Base-by-base conservation (phyloP, 30 jellyfish, hydroid and myxozoan genomes). In the Catostylus mosaicus region DNA sequence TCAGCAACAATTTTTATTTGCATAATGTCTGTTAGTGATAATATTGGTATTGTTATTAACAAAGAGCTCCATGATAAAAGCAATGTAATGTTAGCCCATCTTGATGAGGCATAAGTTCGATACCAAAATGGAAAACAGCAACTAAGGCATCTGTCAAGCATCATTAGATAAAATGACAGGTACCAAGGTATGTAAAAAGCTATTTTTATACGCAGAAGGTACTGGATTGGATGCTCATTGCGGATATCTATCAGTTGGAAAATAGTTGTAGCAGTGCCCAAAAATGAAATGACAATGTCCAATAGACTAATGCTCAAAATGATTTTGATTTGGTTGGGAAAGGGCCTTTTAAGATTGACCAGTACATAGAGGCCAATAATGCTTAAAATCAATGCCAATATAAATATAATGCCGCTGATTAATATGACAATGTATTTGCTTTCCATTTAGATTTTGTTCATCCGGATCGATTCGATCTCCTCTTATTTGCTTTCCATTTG, bases 141-240 rank as follows among this genome's bases (percentile, higher is more conserved):
- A 18, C 88, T 75, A 74, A 74, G 38, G 30, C 50, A 31, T 35
- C 85, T 33, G 34, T 74, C 85, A 23, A 50, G 35, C 40, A 62
- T 74, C 72, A 74, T 33, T 16, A 74, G 59, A 31, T 74, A 74
- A 52, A 74, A 74, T 66, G 51, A 6, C 8, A 43, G 20, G 36
- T 16, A 74, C 85, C 85, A 74, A 16, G 22, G 7, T 33, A 27
- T 11, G 59, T 74, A 74, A 27, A 47, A 22, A 3, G 74, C 60
- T 51, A 61, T 24, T 50, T 46, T 74, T n/a, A 30, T 33, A 60
- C 75, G 30, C 23, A 74, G 4, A 22, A 26, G 16, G 20, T 29
- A 7, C 29, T 5, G 72, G 20, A 6, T 16, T 23, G 22, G 24
- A 24, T 52, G 10, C 11, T 18, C n/a, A 27, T 27, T 37, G 24